Evolutionary conservation across 2,888 invertebrate genomes (phyloP).

Genomic region (Aspidiotus rigidus): DNA sequence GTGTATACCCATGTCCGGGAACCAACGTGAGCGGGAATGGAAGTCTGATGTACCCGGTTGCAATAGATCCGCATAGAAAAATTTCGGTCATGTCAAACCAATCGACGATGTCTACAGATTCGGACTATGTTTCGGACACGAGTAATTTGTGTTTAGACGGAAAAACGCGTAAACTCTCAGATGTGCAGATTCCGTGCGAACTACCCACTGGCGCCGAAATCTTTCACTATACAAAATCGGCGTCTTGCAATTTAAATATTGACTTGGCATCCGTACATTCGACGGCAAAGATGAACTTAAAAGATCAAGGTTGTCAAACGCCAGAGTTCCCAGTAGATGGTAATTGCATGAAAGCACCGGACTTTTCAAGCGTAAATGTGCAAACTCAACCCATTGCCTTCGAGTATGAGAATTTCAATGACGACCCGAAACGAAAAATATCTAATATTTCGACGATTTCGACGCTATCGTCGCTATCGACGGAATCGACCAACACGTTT

Average conservation of each 20-base stretch:
- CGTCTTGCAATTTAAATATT: conserved; percentile 15
- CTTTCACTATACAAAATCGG: conserved; percentile 16
- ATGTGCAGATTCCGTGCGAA: conserved; percentile 8
- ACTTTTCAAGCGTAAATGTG: conserved; percentile 6
- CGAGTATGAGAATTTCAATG: conserved; percentile 5
- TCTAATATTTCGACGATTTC: conserved; percentile 36
- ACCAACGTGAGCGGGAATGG: neutral
- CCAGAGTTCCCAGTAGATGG: conserved; percentile 20
- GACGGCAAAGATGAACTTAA: neutral
- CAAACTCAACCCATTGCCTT: neutral
- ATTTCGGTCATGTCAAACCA: conserved; percentile 35
- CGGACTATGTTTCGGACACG: conserved; percentile 36
- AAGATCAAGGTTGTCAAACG: conserved; percentile 25
- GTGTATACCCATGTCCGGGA: neutral
- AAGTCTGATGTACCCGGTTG: neutral
- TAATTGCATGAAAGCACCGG: conserved; percentile 3
- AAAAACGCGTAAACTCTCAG: conserved; percentile 15
- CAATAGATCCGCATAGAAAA: conserved; percentile 34
- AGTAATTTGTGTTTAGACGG: conserved; percentile 28
- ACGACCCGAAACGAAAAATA: conserved; percentile 34
- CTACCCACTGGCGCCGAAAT: neutral
- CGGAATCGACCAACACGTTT: conserved; percentile 33
- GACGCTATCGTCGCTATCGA: conserved; percentile 36
- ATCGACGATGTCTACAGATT: conserved; percentile 36
- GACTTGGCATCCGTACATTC: neutral